These are phyloP conservation scores for Daphoenositta chrysoptera DNA, from an alignment of 2,113 vertebrate genomes.

Conservation along the genomic window DNA sequence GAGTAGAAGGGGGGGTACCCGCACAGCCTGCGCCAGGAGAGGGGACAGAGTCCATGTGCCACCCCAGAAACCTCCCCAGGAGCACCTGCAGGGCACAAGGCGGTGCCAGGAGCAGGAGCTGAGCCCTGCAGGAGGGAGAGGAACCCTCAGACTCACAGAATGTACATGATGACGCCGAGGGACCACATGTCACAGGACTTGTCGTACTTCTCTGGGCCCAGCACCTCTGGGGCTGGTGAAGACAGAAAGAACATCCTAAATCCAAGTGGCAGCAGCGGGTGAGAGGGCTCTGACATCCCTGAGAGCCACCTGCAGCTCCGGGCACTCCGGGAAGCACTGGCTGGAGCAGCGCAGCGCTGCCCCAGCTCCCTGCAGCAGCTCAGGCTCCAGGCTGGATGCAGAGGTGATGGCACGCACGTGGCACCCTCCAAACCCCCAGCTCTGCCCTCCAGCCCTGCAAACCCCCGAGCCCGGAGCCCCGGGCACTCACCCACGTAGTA, in stretches of 20 bases:
- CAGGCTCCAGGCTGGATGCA: background rate
- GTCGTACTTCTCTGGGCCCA: constrained; percentile 98
- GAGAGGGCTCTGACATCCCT: background rate
- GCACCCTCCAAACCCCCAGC: background rate
- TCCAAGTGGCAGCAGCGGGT: rapidly evolving
- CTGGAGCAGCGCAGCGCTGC: rapidly evolving
- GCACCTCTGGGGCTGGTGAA: constrained; percentile 88
- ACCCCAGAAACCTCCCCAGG: background rate
- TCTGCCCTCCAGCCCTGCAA: background rate
- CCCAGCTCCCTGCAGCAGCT: rapidly evolving
- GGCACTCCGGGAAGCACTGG: background rate
- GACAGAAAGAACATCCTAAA: background rate
- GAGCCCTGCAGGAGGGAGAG: rapidly evolving
- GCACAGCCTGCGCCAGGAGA: constrained; percentile 77
- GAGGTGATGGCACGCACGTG: rapidly evolving
- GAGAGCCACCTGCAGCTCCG: rapidly evolving
- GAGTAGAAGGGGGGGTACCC: constrained; percentile 98
- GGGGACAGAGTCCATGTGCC: rapidly evolving
- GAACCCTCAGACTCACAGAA: constrained; percentile 80
- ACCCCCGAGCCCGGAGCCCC: background rate
- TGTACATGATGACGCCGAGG: constrained; percentile 98
- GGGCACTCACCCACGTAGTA: constrained; percentile 93
- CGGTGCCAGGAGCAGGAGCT: background rate
- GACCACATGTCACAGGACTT: constrained; percentile 99
- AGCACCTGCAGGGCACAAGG: rapidly evolving